Percentiles rank a stretch among this genome's conserved stretches.
These are phyloP conservation scores for Eupithecia dodoneata DNA, from an alignment of 2,888 invertebrate genomes.

Conservation along the genomic window DNA sequence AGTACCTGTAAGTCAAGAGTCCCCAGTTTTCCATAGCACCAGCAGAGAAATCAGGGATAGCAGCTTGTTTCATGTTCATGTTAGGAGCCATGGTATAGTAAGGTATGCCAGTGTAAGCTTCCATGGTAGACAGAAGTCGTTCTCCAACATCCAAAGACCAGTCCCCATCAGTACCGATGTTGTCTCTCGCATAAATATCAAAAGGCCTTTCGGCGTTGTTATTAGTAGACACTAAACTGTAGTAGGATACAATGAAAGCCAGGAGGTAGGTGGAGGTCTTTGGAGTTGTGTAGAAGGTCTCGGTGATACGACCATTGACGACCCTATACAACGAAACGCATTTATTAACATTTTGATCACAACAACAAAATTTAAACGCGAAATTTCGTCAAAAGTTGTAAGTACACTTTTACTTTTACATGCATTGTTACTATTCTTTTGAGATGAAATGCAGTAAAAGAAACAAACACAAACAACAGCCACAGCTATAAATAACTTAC, in stretches of 20 bases:
- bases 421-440: not conserved
- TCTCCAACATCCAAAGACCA: conserved; percentile 78
- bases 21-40: conserved; percentile 96
- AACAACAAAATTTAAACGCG: too few species aligned
- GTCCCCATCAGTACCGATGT: conserved; percentile 67
- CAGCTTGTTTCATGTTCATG: conserved; percentile 87
- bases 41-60: conserved; percentile 90
- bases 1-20: conserved; percentile 89
- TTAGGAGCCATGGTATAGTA: conserved; percentile 80
- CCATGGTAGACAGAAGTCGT: conserved; percentile 79
- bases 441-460: not conserved
- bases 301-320: conserved; percentile 57
- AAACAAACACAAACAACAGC: not conserved
- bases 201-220: conserved; percentile 60
- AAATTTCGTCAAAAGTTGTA: too few species aligned
- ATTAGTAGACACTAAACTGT: conserved; percentile 63
- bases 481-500: conserved; percentile 1
- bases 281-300: conserved; percentile 83
- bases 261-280: conserved; percentile 92
- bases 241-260: conserved; percentile 93
- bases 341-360: not conserved
- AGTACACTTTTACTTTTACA: too few species aligned
- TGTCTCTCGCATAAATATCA: conserved; percentile 73
- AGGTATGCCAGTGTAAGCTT: conserved; percentile 80
- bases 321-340: conserved; percentile 47